Base-by-base conservation (phyloP, 2,113 vertebrate genomes). In the Noctilio leporinus region DNA sequence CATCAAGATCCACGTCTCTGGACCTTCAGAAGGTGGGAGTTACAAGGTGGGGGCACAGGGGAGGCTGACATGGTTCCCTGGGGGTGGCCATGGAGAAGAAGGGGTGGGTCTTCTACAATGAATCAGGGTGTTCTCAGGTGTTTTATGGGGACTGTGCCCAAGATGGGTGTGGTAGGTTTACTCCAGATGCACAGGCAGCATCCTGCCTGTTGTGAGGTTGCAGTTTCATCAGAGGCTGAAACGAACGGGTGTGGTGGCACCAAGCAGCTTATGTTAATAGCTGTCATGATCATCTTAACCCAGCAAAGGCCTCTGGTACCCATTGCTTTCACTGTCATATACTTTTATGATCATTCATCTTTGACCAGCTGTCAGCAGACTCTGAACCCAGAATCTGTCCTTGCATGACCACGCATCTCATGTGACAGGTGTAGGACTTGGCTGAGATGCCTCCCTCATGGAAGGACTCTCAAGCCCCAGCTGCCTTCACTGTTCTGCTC, bases 11-110 rank as follows among this genome's bases (percentile, higher is more conserved):
- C 86, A 96, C 73, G 73, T 83, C 96, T 96, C 93, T 84, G 91
- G 95, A 89, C 89, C 77, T 93, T 96, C 93, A 89, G 95, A 96
- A 96, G 92, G 96, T 96, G 96, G 93, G 86, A 97, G 86, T 92
- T 95, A 85, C 72, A 83, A 62, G 73, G 49, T 65, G 4, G 82
- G 96, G 43, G 40, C 51, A 22, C 64, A 91, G 40, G 85, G 94
- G 91, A 95, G 85, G 82, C 91, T 80, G 62, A 70, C 33, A 0
- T 12, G 89, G 47, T 82, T 91, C 86, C 62, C 47, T 45, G 49
- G 90, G 90, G 59, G 5, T 92, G 78, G 47, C 85, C 40, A 20
- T 67, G 72, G 55, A 96, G 78, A 82, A 91, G 70, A 88, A 19
- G 35, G 84, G 85, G 72, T 55, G 65, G 81, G 67, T 26, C 69